Conservation (phyloP, 2,888 invertebrate genomes). For the Ceramica pisi region DNA sequence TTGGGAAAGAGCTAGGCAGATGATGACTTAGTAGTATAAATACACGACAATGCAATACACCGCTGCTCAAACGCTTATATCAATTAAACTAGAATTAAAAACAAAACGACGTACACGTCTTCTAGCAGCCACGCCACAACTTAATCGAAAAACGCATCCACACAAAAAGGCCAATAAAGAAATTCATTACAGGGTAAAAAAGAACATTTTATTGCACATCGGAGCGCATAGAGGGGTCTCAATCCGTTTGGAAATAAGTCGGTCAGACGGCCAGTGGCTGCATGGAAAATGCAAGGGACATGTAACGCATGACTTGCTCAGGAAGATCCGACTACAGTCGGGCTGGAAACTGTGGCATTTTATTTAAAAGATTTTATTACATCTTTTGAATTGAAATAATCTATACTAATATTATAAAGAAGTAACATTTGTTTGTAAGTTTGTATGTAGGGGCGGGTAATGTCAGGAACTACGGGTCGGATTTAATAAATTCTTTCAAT, state of each 20-base stretch:
- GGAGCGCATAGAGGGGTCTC: slow-evolving; percentile 57
- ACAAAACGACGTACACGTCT: slow-evolving; percentile 21
- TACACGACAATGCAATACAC: no score
- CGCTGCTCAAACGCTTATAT: slow-evolving; percentile 5
- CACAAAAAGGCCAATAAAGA: slow-evolving; percentile 59
- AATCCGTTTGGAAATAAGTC: slow-evolving; percentile 66
- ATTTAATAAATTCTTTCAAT: no score
- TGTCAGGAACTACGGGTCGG: no score
- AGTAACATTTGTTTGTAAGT: no score
- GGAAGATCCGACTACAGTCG: slow-evolving; percentile 20
- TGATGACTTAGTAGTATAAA: no score
- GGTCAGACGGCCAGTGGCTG: slow-evolving; percentile 59
- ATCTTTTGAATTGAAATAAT: slow-evolving; percentile 37
- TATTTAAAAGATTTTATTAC: slow-evolving; percentile 14
- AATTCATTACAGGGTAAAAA: slow-evolving; percentile 64
- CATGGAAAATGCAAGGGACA: slow-evolving; percentile 56
- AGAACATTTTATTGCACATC: slow-evolving; percentile 65
- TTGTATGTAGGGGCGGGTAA: no score
- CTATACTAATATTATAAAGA: no score
- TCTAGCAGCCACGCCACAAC: slow-evolving; percentile 13
- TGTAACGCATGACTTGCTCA: slow-evolving; percentile 41
- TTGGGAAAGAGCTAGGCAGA: no score
- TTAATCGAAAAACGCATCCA: slow-evolving; percentile 57
- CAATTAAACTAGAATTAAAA: slow-evolving; percentile 22
- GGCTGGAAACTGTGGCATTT: slow-evolving; percentile 24